These are phyloP conservation scores for Drosophila macrospina DNA, from an alignment of 2,888 invertebrate genomes.

Conservation along the genomic window DNA sequence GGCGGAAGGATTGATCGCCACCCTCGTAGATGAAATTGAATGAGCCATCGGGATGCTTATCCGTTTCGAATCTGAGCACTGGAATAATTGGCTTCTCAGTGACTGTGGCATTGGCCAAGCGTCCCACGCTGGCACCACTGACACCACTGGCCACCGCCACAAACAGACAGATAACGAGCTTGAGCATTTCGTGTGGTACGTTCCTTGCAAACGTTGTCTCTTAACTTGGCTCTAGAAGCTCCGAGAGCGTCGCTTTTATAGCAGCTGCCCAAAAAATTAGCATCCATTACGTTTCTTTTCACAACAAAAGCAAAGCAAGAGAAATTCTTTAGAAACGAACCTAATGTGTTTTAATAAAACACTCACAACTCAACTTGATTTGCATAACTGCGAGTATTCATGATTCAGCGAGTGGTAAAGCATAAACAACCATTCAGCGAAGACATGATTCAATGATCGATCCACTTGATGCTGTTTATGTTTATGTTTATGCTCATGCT, in stretches of 20 bases:
- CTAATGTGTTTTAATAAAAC: constrained; percentile 66
- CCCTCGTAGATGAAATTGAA: constrained; percentile 82
- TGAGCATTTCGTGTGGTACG: constrained; percentile 68
- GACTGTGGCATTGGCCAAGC: constrained; percentile 41
- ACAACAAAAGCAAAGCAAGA: constrained; percentile 39
- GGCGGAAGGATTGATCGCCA: constrained; percentile 76
- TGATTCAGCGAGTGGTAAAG: constrained; percentile 49
- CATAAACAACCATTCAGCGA: neutral
- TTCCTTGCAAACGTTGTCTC: constrained; percentile 39
- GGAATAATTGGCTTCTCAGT: constrained; percentile 73
- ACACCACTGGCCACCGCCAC: constrained; percentile 66
- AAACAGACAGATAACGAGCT: constrained; percentile 70
- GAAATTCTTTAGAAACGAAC: constrained; percentile 73
- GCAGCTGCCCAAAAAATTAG: constrained; percentile 66
- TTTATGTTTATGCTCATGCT: constrained; percentile 6
- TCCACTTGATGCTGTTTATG: constrained; percentile 19
- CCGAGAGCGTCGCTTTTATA: constrained; percentile 73
- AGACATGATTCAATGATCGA: constrained; percentile 7
- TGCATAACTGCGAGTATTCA: constrained; percentile 64
- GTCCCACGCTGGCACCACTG: constrained; percentile 66
- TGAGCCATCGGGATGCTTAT: constrained; percentile 78
- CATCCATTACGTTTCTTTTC: constrained; percentile 69
- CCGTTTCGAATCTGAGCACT: constrained; percentile 72
- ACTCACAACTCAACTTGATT: constrained; percentile 64
- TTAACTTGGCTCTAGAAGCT: constrained; percentile 55